Conservation (phyloP, 2,797 vertebrate species). For the Epinephelus malabaricus region DNA sequence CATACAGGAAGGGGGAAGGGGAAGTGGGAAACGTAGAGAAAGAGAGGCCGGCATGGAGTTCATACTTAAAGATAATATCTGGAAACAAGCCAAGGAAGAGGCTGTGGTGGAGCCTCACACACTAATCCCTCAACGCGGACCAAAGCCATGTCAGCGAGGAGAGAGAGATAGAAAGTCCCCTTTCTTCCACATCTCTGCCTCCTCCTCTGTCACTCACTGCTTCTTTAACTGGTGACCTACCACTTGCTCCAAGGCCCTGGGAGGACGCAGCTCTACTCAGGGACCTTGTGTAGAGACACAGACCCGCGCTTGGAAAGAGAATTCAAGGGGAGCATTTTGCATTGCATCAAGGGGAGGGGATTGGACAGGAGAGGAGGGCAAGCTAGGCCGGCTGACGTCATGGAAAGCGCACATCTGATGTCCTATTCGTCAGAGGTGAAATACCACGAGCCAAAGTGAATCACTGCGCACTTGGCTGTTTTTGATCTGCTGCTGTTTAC, state of each 20-base stretch:
- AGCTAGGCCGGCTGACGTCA: slow-evolving; percentile 68
- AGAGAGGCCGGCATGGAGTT: slow-evolving; percentile 52
- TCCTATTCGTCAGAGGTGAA: slow-evolving; percentile 70
- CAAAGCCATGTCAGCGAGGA: slow-evolving; percentile 63
- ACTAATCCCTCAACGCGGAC: slow-evolving; percentile 69
- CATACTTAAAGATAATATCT: slow-evolving; percentile 78
- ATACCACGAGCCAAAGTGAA: slow-evolving; percentile 55
- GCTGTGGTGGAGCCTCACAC: slow-evolving; percentile 60
- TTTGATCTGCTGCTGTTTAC: slow-evolving; percentile 64
- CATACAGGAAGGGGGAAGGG: slow-evolving; percentile 57
- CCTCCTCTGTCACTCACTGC: slow-evolving; percentile 39
- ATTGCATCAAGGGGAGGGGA: slow-evolving; percentile 36
- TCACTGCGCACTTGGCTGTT: slow-evolving; percentile 45
- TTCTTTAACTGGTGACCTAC: slow-evolving; percentile 60
- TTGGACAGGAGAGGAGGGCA: slow-evolving; percentile 41
- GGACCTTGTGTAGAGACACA: slow-evolving; percentile 48
- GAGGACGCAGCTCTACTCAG: slow-evolving; percentile 44
- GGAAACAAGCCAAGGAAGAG: slow-evolving; percentile 70
- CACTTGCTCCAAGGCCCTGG: slow-evolving; percentile 34
- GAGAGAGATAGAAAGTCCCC: slow-evolving; percentile 55
- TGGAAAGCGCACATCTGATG: slow-evolving; percentile 64
- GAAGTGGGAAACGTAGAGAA: slow-evolving; percentile 40
- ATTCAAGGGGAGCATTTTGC: slow-evolving; percentile 52
- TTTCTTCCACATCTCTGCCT: slow-evolving; percentile 35
- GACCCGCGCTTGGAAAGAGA: slow-evolving; percentile 45